Base-by-base conservation (phyloP, 2,113 vertebrate genomes). In the Taxidea taxus region DNA sequence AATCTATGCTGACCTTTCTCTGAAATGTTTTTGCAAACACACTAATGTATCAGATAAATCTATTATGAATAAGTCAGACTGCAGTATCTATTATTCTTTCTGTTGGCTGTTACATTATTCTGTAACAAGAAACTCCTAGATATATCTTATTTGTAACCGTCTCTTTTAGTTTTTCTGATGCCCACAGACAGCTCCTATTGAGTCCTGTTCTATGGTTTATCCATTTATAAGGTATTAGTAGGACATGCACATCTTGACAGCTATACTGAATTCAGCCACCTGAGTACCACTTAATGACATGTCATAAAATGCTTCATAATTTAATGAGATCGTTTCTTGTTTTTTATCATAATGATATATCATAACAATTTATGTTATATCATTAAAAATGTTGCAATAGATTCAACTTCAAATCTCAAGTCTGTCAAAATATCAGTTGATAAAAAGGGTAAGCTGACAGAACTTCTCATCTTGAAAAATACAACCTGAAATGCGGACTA, bases 281-380 rank as follows among this genome's bases (percentile, higher is more conserved):
- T 95, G 51, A 21, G 31, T 64, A 88, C 1, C 39, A 90, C 11
- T 92, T 92, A 85, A 88, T 60, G 21, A 51, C 6, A 54, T 39
- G 18, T 62, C 42, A 87, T 95, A 87, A 97, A 97, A 82, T 90
- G 47, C 29, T 77, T 88, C 66, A 87, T 72, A 34, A 91, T 86
- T 90, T 97, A 94, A 95, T 82, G 47, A 92, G 77, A 77, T 75
- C 3, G 23, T 97, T 96, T 91, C 91, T 94, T 97, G 62, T 74
- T 97, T 97, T 85, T 92, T 34, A 91, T 72, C 39, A 88, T 77
- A 85, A 96, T 62, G 25, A 84, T 62, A 78, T 83, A 90, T 92
- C 31, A 93, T 87, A 96, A 97, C 34, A 91, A 66, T 92, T 95
- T 94, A 91, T 95, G 47, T 58, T 90, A 85, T 31, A 64, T 77